Evolutionary conservation across 2,888 invertebrate genomes (phyloP).

Genomic region (Synanthedon vespiformis): DNA sequence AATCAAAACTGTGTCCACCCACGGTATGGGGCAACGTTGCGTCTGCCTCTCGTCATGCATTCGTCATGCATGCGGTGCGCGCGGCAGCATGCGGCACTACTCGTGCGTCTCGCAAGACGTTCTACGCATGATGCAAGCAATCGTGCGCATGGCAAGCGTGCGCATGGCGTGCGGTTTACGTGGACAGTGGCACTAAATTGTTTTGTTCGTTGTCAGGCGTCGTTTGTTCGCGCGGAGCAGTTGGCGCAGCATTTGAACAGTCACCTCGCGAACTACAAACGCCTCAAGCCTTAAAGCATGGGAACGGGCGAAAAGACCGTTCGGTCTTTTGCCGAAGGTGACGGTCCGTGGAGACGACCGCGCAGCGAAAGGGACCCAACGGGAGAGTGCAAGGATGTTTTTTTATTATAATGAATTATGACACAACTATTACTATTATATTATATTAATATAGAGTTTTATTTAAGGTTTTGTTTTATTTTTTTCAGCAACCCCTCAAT

Average conservation of each 20-base stretch:
- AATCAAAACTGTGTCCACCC: no score
- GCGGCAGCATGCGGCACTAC: no score
- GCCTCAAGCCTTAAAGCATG: slow-evolving; percentile 42
- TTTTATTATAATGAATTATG: slow-evolving; percentile 9
- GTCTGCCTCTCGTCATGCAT: no score
- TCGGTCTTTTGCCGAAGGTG: not conserved
- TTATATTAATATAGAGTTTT: slow-evolving; percentile 57
- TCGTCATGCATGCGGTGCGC: no score
- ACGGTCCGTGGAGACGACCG: not conserved
- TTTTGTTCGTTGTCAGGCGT: slow-evolving; percentile 32
- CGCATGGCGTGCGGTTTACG: no score
- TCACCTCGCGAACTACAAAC: slow-evolving; percentile 62
- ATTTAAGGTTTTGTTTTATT: slow-evolving; percentile 20
- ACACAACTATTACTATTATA: slow-evolving; percentile 42
- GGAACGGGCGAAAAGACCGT: not conserved
- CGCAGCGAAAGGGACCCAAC: slow-evolving; percentile 7
- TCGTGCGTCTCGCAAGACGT: no score
- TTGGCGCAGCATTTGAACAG: slow-evolving; percentile 63
- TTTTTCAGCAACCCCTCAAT: not conserved
- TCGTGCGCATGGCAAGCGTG: no score
- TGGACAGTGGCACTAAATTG: no score
- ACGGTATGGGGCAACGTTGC: no score
- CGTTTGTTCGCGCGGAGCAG: slow-evolving; percentile 58
- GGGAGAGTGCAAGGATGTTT: slow-evolving; percentile 30
- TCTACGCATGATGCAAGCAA: no score